Conservation (phyloP, 2,888 invertebrate species). For the Himalopsyche tibetana region DNA sequence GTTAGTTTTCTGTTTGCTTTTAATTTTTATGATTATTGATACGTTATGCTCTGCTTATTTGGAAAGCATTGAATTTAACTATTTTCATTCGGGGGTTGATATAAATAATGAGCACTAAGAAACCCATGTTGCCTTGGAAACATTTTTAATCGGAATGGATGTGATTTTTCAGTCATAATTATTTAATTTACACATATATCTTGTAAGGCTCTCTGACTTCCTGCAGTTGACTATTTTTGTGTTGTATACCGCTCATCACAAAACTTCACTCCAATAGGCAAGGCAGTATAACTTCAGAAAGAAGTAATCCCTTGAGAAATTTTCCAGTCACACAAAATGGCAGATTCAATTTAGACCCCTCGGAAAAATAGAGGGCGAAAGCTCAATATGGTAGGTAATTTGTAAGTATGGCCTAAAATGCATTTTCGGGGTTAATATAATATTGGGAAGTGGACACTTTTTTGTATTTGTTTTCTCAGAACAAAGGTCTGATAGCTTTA, state of each 20-base stretch:
- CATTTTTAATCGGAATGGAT: not conserved
- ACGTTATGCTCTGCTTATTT: not conserved
- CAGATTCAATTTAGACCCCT: not conserved
- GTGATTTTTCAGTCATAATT: not conserved
- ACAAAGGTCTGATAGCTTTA: too few relatives aligned
- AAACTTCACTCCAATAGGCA: not conserved
- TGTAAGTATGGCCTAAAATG: slow-evolving; percentile 37
- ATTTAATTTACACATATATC: not conserved
- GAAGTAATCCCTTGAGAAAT: not conserved
- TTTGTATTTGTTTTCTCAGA: too few relatives aligned
- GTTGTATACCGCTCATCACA: not conserved
- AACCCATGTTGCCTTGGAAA: slow-evolving; percentile 36
- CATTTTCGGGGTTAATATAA: not conserved
- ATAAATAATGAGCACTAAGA: not conserved
- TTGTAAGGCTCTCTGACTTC: not conserved
- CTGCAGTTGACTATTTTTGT: not conserved
- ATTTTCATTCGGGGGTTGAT: slow-evolving; percentile 14
- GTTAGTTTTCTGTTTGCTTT: not conserved
- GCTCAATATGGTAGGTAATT: slow-evolving; percentile 29
- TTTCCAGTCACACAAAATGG: not conserved
- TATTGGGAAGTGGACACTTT: too few relatives aligned
- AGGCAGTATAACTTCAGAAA: not conserved
- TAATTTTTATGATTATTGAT: not conserved
- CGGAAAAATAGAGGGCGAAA: slow-evolving; percentile 3
- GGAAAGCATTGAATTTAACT: not conserved